Percentiles rank a stretch among this genome's conserved stretches.
phyloP scores from a whole-genome alignment of 1,140 invertebrate species.

The Penaeus chinensis region DNA sequence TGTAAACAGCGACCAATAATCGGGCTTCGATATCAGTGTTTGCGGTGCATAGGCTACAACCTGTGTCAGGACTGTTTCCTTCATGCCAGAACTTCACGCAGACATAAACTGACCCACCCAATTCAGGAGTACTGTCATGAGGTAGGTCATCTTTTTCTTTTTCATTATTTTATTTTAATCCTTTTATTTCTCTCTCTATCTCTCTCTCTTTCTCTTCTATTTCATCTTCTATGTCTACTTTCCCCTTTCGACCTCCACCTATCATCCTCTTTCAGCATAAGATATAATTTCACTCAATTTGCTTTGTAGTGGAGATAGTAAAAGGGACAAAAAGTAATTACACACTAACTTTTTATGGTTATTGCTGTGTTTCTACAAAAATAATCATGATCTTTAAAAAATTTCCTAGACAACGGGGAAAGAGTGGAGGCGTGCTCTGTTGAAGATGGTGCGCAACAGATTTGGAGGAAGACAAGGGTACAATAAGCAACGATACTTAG shows the following conservation, averaged over 20 bases:
- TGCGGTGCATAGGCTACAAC: conserved; percentile 81
- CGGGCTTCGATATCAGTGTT: conserved; percentile 78
- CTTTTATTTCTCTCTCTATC: no score
- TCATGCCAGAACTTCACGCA: conserved; percentile 76
- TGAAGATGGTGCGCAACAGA: conserved; percentile 55
- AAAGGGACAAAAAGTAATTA: no score
- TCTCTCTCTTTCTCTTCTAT: no score
- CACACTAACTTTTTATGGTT: no score
- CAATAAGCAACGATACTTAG: conserved; percentile 46
- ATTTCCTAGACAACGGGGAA: conserved; percentile 44
- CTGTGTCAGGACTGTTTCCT: conserved; percentile 86
- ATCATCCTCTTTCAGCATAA: no score
- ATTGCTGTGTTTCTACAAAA: background rate
- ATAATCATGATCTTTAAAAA: background rate
- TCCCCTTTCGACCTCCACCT: no score
- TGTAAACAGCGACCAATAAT: conserved; percentile 72
- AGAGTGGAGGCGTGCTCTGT: conserved; percentile 53
- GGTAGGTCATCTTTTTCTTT: conserved; percentile 65
- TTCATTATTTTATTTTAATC: background rate
- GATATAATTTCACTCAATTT: no score
- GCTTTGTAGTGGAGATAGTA: no score
- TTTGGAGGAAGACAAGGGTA: conserved; percentile 8
- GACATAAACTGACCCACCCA: conserved; percentile 82
- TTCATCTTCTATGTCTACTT: no score
- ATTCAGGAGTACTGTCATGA: conserved; percentile 82